A percentile compares a stretch with the other conserved stretches of the same genome.
These are phyloP conservation scores for Amblyjoppa proteus DNA, from an alignment of 2,888 invertebrate species.

Conservation along the genomic window DNA sequence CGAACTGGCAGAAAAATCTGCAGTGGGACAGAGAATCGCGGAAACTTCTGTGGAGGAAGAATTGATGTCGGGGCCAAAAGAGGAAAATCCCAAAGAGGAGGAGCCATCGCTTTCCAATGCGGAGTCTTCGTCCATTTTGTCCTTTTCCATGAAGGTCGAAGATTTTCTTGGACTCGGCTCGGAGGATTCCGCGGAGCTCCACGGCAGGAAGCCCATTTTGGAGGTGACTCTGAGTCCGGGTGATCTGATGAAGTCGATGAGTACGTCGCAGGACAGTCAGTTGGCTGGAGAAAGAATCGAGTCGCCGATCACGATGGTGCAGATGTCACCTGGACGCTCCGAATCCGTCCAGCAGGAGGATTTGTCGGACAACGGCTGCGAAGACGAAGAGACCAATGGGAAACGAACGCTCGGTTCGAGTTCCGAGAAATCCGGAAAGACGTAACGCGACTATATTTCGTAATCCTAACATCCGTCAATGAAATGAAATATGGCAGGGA, in stretches of 20 bases:
- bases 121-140: slow-evolving; percentile 66
- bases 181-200: slow-evolving; percentile 47
- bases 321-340: slow-evolving; percentile 68
- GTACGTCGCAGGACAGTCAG: slow-evolving; percentile 69
- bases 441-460: not conserved
- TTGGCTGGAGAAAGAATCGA: slow-evolving; percentile 67
- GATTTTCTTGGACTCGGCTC: slow-evolving; percentile 70
- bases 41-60: not conserved
- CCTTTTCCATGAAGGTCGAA: slow-evolving; percentile 72
- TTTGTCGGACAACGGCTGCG: slow-evolving; percentile 40
- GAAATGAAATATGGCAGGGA: no score
- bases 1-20: not conserved
- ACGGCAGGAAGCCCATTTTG: slow-evolving; percentile 57
- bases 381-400: slow-evolving; percentile 31
- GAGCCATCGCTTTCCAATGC: slow-evolving; percentile 52
- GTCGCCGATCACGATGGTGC: slow-evolving; percentile 75
- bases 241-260: slow-evolving; percentile 64
- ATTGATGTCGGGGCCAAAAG: slow-evolving; percentile 1
- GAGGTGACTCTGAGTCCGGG: slow-evolving; percentile 66
- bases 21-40: not conserved
- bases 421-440: slow-evolving; percentile 20
- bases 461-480: not conserved
- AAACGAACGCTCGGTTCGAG: not conserved
- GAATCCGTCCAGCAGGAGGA: slow-evolving; percentile 63
- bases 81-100: slow-evolving; percentile 19